These are phyloP conservation scores for Lepisosteus osseus DNA, from an alignment of 2,113 vertebrate genomes.

Conservation along the genomic window DNA sequence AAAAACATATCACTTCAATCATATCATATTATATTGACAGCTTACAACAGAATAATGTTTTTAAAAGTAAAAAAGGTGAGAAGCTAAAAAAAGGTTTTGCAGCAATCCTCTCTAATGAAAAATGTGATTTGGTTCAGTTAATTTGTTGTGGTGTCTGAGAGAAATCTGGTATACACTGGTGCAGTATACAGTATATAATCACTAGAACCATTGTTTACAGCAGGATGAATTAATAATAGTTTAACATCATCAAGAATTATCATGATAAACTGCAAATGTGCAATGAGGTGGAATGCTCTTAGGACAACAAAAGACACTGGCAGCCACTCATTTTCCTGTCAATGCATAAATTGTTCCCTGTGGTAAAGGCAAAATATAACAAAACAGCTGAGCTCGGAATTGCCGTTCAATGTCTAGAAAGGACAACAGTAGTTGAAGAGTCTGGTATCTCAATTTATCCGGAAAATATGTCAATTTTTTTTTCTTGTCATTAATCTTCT, in stretches of 20 bases:
- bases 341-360: constrained; percentile 26
- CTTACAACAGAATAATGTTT: too few relatives aligned
- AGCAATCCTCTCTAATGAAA: too few relatives aligned
- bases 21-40: too few relatives aligned
- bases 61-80: too few relatives aligned
- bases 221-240: constrained; percentile 20
- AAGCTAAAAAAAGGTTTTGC: too few relatives aligned
- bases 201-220: background rate
- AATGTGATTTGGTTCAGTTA: too few relatives aligned
- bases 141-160: too few relatives aligned
- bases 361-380: background rate
- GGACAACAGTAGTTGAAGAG: background rate
- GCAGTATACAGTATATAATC: background rate
- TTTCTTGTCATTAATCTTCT: background rate
- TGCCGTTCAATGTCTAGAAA: constrained; percentile 18
- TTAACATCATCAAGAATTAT: constrained; percentile 16
- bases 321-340: constrained; percentile 36
- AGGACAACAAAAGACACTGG: constrained; percentile 6
- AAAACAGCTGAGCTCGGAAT: constrained; percentile 25
- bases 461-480: background rate
- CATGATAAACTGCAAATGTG: constrained; percentile 10
- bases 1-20: too few relatives aligned
- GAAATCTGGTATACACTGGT: background rate
- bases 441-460: too few relatives aligned
- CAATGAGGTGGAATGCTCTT: constrained; percentile 12